A percentile compares a stretch with the other conserved stretches of the same genome.
Evolutionary conservation across 2,888 invertebrate species (phyloP).

Genomic region (Pantelozetes paolii): DNA sequence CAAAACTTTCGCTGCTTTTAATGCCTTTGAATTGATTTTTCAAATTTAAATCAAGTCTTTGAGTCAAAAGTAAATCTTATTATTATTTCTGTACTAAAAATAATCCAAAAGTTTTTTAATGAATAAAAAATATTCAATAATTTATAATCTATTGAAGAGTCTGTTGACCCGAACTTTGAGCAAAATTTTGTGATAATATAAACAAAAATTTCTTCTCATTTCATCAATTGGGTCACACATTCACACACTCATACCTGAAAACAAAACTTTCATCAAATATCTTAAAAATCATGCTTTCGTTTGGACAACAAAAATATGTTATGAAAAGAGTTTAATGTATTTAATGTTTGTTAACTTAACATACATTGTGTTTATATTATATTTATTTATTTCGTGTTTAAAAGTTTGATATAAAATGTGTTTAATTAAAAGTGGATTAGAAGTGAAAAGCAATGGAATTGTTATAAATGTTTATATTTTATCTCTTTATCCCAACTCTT

Average conservation of each 20-base stretch:
- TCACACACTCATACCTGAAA: background rate
- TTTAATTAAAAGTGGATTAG: too few relatives aligned
- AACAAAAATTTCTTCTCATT: background rate
- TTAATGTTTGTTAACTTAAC: too few relatives aligned
- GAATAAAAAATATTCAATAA: background rate
- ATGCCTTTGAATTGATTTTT: too few relatives aligned
- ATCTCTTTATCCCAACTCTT: too few relatives aligned
- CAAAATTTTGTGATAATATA: background rate
- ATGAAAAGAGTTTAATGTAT: too few relatives aligned
- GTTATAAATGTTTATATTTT: too few relatives aligned
- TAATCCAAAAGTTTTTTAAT: background rate
- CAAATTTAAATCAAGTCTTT: background rate
- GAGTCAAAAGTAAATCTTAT: background rate
- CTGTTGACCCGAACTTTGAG: background rate
- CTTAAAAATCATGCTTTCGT: background rate
- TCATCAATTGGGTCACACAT: slow-evolving; percentile 8
- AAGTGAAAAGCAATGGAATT: too few relatives aligned
- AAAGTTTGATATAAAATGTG: too few relatives aligned
- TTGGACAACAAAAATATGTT: too few relatives aligned
- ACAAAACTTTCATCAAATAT: background rate
- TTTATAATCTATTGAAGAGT: background rate
- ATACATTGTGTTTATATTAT: too few relatives aligned
- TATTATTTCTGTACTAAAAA: background rate
- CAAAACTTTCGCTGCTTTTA: background rate
- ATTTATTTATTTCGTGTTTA: too few relatives aligned